A percentile compares a stretch with the other conserved stretches of the same genome.
Conservation (phyloP, 2,888 invertebrate species). For the Nymphalis c-album region DNA sequence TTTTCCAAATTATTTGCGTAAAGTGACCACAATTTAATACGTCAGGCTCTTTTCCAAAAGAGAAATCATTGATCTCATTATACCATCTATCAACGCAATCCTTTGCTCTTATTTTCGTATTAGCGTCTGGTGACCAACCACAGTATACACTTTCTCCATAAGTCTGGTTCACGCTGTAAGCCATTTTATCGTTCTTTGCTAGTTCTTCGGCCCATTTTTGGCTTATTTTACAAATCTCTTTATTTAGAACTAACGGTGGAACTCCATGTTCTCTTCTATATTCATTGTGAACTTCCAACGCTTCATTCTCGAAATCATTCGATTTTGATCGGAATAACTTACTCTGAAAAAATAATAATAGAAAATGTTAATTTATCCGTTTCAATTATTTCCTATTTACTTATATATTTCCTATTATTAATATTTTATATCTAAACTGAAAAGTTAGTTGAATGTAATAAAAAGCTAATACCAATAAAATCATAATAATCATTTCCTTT, state of each 20-base stretch:
- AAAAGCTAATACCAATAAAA: neutral
- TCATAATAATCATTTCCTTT: too few species aligned
- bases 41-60: constrained; percentile 85
- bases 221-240: constrained; percentile 83
- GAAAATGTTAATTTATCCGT: neutral
- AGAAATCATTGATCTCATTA: constrained; percentile 86
- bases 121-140: constrained; percentile 85
- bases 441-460: neutral
- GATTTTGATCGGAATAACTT: constrained; percentile 68
- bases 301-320: constrained; percentile 69
- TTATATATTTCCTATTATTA: too few species aligned
- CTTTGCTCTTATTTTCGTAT: constrained; percentile 83
- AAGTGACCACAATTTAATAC: constrained; percentile 84
- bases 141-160: constrained; percentile 88
- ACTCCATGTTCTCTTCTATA: constrained; percentile 72
- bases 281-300: constrained; percentile 70
- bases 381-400: neutral
- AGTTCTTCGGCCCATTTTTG: constrained; percentile 87
- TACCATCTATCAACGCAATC: constrained; percentile 90
- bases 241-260: constrained; percentile 78
- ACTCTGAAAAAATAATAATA: constrained; percentile 59
- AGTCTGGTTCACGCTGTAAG: constrained; percentile 83
- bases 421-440: too few species aligned
- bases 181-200: constrained; percentile 83
- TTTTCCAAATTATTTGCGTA: constrained; percentile 92